Percentiles rank a stretch among this genome's conserved stretches.
Evolutionary conservation across 2,113 vertebrate genomes (phyloP).

Genomic region (Caretta caretta): DNA sequence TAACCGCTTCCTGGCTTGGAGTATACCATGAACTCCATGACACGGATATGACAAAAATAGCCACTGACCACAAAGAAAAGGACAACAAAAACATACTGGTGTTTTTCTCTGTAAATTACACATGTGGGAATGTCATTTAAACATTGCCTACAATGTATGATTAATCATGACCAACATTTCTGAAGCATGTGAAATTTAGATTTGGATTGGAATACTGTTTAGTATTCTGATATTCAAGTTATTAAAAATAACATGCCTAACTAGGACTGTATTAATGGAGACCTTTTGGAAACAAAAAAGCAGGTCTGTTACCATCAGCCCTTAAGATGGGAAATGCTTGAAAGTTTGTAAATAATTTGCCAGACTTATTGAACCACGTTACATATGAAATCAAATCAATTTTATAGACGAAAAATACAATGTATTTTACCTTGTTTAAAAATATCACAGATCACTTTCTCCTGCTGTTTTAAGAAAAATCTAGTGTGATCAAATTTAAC

Average conservation of each 20-base stretch:
- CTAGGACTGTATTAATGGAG: not conserved
- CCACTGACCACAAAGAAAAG: not conserved
- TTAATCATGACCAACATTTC: not conserved
- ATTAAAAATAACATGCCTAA: not conserved
- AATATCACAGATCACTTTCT: conserved; percentile 76
- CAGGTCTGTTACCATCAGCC: not conserved
- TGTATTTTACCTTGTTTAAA: conserved; percentile 68
- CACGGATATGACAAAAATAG: not conserved
- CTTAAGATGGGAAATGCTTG: not conserved
- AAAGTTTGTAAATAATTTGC: not conserved
- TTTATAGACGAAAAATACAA: not conserved
- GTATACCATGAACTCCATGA: too few relatives aligned
- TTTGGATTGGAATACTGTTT: not conserved
- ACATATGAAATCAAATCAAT: not conserved
- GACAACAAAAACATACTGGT: not conserved
- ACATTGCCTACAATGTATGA: not conserved
- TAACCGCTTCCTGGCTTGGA: too few relatives aligned
- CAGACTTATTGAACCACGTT: not conserved
- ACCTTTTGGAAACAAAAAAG: not conserved
- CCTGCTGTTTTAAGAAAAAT: conserved; percentile 84
- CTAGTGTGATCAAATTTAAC: conserved; percentile 81
- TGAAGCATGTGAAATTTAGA: not conserved
- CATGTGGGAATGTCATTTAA: not conserved
- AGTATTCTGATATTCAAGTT: not conserved
- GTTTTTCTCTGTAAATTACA: not conserved